Base-by-base conservation (phyloP, 2,888 invertebrate genomes). In the Crioceris asparagi region DNA sequence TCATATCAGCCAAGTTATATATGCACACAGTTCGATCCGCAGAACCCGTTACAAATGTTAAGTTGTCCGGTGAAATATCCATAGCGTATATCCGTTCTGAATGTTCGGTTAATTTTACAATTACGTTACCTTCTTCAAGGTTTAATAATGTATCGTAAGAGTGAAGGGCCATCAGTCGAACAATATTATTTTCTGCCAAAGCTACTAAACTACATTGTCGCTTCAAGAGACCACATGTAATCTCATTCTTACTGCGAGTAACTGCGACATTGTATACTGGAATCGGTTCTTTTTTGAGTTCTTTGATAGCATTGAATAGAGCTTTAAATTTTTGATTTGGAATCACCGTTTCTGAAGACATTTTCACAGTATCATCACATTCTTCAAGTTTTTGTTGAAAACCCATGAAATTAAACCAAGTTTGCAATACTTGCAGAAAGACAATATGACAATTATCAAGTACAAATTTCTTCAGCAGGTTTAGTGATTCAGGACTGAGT, bases 401-500 rank as follows among this genome's bases (percentile, higher is more conserved):
- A n/a, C n/a, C n/a, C 31, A 51, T 46, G 25, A 67, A 52, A 39
- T 65, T 60, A 54, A 67, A 65, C 61, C 65, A 66, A 27, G 56
- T 60, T 46, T 66, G 62, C 33, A 66, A 48, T 16, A 62, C 53
- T 19, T 67, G 59, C 16, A 62, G 47, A 38, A 63, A 51, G 6
- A 59, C 51, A 12, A 60, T 52, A 41, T 63, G 62, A 31, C 58
- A 59, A 42, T 53, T 55, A 35, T 60, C 58, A 10, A 47, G 44
- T 14, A 64, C 50, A 50, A 61, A 64, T 36, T 56, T 56, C 38
- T 57, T 61, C 16, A 64, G 48, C 5, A 51, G 35, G 4, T 11
- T 35, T 8, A 59, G 47, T 1, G 62, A 75, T 56, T 76, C 74
- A 51, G 75, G 70, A n/a, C 76, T 75, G 45, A 84, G 62, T 50